Evolutionary conservation across 2,888 invertebrate genomes (phyloP).

Genomic region (Gymnosoma rotundatum): DNA sequence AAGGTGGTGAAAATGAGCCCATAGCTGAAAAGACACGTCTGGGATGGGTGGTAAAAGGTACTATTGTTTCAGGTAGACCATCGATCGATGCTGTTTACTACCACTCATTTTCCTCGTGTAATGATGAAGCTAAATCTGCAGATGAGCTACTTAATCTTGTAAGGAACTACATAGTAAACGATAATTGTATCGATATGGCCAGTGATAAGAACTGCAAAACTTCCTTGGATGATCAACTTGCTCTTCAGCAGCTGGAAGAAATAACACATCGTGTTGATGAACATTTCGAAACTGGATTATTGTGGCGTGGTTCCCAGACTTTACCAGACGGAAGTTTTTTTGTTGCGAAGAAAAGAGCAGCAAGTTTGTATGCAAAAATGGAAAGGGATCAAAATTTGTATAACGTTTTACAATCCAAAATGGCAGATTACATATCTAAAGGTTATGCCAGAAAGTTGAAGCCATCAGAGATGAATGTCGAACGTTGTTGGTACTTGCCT

Average conservation of each 20-base stretch:
- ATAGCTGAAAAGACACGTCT: conserved; percentile 3
- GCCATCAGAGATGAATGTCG: neutral
- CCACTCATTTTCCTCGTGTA: too few relatives aligned
- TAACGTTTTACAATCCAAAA: conserved; percentile 31
- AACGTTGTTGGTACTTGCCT: conserved; percentile 71
- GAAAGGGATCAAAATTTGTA: conserved; percentile 21
- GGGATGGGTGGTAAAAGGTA: neutral
- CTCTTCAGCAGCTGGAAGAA: conserved; percentile 40
- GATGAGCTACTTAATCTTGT: too few relatives aligned
- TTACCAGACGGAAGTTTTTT: conserved; percentile 34
- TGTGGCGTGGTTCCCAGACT: conserved; percentile 35
- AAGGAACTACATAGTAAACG: conserved; percentile 28
- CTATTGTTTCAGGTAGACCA: neutral
- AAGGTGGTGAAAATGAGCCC: neutral
- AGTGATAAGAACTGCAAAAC: conserved; percentile 8
- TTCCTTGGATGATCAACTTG: conserved; percentile 17
- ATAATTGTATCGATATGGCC: conserved; percentile 35
- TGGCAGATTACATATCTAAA: conserved; percentile 50
- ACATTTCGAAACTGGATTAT: conserved; percentile 46
- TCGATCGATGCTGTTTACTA: too few relatives aligned
- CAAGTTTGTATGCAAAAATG: conserved; percentile 22
- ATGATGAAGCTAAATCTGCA: too few relatives aligned
- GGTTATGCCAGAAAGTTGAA: neutral
- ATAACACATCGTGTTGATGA: conserved; percentile 28
- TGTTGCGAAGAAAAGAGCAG: conserved; percentile 28